Conservation (phyloP, 2,888 invertebrate genomes). For the Nemapogon koenigi region DNA sequence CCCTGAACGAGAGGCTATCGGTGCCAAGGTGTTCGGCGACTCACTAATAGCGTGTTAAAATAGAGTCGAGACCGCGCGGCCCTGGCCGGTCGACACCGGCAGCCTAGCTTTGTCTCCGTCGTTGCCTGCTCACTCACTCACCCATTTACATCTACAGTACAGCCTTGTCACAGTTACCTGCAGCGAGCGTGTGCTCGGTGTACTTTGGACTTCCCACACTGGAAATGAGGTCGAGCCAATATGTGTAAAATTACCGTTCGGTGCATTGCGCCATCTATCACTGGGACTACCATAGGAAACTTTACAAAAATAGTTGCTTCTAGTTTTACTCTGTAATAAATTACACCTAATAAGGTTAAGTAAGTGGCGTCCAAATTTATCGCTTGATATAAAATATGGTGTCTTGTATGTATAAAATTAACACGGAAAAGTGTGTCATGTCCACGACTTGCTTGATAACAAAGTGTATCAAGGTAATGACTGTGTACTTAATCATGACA, state of each 20-base stretch:
- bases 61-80: conserved; percentile 48
- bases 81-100: conserved; percentile 5
- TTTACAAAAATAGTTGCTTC: no score
- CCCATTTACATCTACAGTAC: conserved; percentile 31
- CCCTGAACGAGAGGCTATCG: conserved; percentile 41
- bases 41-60: conserved; percentile 60
- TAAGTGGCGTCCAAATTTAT: no score
- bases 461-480: conserved; percentile 55
- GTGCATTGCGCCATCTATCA: no score
- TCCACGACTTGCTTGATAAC: conserved; percentile 54
- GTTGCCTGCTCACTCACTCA: conserved; percentile 2
- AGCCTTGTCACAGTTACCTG: conserved; percentile 54
- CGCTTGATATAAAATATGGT: no score
- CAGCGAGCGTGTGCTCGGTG: no score
- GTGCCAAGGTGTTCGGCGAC: conserved; percentile 51
- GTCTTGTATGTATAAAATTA: no score
- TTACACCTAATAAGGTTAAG: no score
- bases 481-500: background rate
- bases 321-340: no score
- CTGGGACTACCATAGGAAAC: no score
- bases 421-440: conserved; percentile 44
- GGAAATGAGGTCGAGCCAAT: conserved; percentile 7
- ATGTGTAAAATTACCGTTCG: conserved; percentile 4
- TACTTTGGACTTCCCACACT: conserved; percentile 8
- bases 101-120: conserved; percentile 4